phyloP scores from a whole-genome alignment of 1,140 invertebrate genomes.

The Pogonus chalceus region DNA sequence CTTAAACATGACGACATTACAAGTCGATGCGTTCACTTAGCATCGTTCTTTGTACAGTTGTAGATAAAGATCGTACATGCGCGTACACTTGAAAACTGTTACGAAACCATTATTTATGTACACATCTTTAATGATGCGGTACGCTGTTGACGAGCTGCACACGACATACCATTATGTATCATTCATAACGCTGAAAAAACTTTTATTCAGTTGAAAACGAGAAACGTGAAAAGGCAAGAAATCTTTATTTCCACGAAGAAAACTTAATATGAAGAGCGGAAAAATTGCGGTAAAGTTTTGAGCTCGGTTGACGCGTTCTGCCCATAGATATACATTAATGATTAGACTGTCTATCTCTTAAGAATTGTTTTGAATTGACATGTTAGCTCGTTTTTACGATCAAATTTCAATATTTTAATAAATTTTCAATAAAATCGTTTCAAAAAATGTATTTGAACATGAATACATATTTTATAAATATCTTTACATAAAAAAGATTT shows the following conservation, averaged over 20 bases:
- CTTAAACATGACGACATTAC: too few relatives aligned
- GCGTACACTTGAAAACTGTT: not conserved
- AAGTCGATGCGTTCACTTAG: too few relatives aligned
- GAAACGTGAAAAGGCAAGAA: conserved; percentile 4
- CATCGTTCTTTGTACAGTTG: not conserved
- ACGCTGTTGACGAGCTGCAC: not conserved
- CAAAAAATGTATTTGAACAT: too few relatives aligned
- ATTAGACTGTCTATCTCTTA: too few relatives aligned
- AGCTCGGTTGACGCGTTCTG: not conserved
- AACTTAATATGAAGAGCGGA: conserved; percentile 11
- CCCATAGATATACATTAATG: too few relatives aligned
- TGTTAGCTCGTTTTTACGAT: too few relatives aligned
- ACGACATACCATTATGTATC: not conserved
- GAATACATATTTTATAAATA: too few relatives aligned
- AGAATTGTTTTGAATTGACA: too few relatives aligned
- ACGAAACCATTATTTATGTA: not conserved
- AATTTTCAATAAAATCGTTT: too few relatives aligned
- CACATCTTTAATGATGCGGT: conserved; percentile 1
- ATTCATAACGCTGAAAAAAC: not conserved
- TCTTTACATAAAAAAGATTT: too few relatives aligned
- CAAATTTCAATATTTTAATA: too few relatives aligned
- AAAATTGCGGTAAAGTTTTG: conserved; percentile 2
- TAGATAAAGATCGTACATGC: not conserved
- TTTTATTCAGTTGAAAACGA: not conserved
- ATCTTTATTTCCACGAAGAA: conserved; percentile 7